phyloP scores from a whole-genome alignment of 1,140 invertebrate genomes.

The Zaprionus capensis region DNA sequence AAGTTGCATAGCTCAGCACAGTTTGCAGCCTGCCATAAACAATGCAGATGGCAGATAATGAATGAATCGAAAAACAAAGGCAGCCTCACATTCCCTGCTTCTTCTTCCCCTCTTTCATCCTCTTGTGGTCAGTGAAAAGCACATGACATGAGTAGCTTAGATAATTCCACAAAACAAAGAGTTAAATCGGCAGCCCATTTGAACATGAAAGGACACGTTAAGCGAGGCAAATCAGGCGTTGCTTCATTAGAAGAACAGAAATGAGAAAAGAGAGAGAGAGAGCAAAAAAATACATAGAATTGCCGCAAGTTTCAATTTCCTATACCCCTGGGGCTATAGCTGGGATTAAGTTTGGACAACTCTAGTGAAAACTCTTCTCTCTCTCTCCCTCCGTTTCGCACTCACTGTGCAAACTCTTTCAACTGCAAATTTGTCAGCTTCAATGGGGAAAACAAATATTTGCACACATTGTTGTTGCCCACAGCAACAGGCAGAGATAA shows the following conservation, averaged over 20 bases:
- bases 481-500: constrained; percentile 24
- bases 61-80: constrained; percentile 33
- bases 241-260: neutral
- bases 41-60: constrained; percentile 26
- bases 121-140: constrained; percentile 4
- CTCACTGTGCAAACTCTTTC: constrained; percentile 2
- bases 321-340: neutral
- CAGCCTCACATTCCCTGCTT: neutral
- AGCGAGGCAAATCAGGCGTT: neutral
- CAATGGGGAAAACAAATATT: constrained; percentile 35
- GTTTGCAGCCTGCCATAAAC: constrained; percentile 13
- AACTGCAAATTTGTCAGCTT: constrained; percentile 21
- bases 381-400: neutral
- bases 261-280: no score
- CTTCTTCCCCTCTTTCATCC: neutral
- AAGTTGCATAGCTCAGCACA: constrained; percentile 2
- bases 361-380: neutral
- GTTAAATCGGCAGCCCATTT: neutral
- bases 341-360: constrained; percentile 6
- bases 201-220: neutral
- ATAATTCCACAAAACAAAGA: neutral
- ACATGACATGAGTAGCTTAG: neutral
- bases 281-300: neutral
- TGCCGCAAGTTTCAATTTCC: constrained; percentile 32
- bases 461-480: constrained; percentile 37